Percentiles rank a stretch among this genome's conserved stretches.
Conservation (phyloP, 2,888 invertebrate species). For the Pasiphila rectangulata region DNA sequence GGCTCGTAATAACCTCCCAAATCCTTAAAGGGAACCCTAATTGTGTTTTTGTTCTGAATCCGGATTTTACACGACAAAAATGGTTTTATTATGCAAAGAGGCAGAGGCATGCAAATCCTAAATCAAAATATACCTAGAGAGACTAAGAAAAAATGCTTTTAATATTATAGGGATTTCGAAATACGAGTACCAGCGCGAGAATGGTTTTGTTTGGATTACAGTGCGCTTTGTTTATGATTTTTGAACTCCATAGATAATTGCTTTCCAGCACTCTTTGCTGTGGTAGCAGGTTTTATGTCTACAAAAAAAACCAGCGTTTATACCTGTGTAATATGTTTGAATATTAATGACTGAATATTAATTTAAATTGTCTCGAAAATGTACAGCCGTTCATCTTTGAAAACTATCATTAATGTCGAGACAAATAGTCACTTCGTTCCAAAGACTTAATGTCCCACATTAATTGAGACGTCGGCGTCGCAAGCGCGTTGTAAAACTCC, state of each 20-base stretch:
- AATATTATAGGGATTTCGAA: constrained; percentile 29
- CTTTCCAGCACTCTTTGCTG: background rate
- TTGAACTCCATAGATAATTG: background rate
- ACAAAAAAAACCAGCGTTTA: too few species aligned
- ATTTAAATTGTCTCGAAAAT: background rate
- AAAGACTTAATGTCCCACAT: constrained; percentile 20
- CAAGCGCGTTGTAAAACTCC: constrained; percentile 30
- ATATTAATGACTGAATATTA: background rate
- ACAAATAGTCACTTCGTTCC: constrained; percentile 17
- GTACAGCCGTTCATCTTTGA: constrained; percentile 10
- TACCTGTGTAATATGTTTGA: background rate
- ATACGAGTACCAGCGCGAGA: constrained; percentile 23
- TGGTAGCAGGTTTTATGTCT: background rate
- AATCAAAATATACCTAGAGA: constrained; percentile 31
- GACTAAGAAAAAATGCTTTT: constrained; percentile 28
- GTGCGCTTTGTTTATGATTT: constrained; percentile 9
- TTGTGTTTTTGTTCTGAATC: constrained; percentile 35
- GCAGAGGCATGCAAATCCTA: constrained; percentile 25
- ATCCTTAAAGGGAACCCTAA: constrained; percentile 30
- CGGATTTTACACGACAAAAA: constrained; percentile 33
- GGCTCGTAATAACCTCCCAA: constrained; percentile 25
- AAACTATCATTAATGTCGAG: constrained; percentile 11
- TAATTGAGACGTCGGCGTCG: constrained; percentile 28
- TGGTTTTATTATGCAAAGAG: constrained; percentile 35
- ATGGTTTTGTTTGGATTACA: constrained; percentile 7